Evolutionary conservation across 1,140 invertebrate species (phyloP).

Genomic region (Mercenaria mercenaria): DNA sequence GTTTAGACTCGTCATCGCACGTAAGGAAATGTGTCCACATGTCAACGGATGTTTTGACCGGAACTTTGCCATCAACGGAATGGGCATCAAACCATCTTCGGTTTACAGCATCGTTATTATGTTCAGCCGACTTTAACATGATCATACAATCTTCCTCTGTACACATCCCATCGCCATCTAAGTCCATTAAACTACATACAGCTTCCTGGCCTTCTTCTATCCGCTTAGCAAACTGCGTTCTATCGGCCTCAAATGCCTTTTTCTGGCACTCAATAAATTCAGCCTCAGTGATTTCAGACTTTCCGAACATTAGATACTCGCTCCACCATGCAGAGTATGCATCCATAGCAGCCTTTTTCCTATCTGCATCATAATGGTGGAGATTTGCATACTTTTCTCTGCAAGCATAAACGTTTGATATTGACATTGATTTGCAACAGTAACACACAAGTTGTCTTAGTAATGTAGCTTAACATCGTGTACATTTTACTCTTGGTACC

Average conservation of each 20-base stretch:
- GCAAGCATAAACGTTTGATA: no score
- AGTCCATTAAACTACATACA: neutral
- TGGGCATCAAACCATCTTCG: neutral
- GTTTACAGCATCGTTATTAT: neutral
- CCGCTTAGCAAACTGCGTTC: neutral
- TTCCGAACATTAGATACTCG: neutral
- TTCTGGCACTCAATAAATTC: neutral
- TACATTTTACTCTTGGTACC: no score
- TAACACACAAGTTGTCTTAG: no score
- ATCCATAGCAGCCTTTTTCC: neutral
- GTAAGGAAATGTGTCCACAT: neutral
- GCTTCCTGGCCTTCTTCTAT: neutral
- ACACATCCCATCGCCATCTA: neutral
- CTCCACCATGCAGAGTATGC: slow-evolving; percentile 3
- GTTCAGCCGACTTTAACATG: neutral
- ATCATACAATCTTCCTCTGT: neutral
- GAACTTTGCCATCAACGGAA: slow-evolving; percentile 7
- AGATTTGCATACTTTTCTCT: neutral
- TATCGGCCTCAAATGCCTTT: neutral
- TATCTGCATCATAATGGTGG: neutral
- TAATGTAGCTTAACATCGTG: no score
- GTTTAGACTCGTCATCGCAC: neutral
- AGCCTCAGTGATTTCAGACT: neutral
- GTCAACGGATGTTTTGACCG: neutral
- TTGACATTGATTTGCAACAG: no score